Evolutionary conservation across 2,797 vertebrate species (phyloP).

Genomic region (Ctenopoma multispine): DNA sequence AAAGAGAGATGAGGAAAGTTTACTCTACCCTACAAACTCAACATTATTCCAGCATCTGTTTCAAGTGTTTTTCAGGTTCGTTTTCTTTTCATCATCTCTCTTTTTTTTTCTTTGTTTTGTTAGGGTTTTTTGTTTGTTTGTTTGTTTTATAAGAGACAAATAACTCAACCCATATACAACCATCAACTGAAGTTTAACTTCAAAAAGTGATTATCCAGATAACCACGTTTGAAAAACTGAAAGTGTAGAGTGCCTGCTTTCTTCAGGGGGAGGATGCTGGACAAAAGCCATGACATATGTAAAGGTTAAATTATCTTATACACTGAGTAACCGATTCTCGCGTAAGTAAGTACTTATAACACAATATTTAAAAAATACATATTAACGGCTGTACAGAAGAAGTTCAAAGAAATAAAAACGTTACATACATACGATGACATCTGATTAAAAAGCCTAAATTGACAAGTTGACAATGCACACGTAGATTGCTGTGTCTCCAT

Average conservation of each 20-base stretch:
- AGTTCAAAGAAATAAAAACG: no score
- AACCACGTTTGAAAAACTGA: background rate
- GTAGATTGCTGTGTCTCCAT: background rate
- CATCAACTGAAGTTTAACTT: background rate
- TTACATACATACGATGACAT: background rate
- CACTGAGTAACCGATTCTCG: no score
- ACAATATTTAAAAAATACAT: no score
- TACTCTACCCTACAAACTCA: background rate
- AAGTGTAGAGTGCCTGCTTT: background rate
- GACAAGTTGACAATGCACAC: constrained; percentile 16
- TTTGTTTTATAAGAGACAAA: background rate
- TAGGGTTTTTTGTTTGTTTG: background rate
- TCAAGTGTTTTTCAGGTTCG: no score
- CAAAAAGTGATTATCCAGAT: background rate
- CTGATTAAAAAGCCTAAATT: background rate
- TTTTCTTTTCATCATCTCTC: background rate
- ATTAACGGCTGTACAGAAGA: no score
- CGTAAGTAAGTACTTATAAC: no score
- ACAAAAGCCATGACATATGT: background rate
- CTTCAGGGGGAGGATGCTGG: background rate
- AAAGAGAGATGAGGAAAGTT: background rate
- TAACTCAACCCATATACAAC: background rate
- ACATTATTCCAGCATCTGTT: background rate
- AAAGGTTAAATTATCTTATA: background rate
- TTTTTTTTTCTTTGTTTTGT: background rate